Conservation (phyloP, 2,797 vertebrate genomes). For the Salmo trutta region DNA sequence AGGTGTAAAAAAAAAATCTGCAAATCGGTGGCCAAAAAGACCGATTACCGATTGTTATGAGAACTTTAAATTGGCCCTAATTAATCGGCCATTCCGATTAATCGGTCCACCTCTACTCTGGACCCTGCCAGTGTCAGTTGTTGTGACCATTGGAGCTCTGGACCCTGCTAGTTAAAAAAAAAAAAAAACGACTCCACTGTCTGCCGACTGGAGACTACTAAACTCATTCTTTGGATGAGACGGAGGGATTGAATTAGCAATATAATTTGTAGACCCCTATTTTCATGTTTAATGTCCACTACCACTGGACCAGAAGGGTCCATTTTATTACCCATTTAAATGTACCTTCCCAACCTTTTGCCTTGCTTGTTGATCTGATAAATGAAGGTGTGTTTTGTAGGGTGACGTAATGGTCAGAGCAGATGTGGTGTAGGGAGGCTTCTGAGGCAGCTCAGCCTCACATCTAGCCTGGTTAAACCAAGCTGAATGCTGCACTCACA, state of each 20-base stretch:
- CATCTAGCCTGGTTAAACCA: neutral
- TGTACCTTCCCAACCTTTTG: slow-evolving; percentile 24
- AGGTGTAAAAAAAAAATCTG: no score
- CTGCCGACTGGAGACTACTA: slow-evolving; percentile 39
- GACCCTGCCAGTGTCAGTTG: neutral
- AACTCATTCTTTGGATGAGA: slow-evolving; percentile 59
- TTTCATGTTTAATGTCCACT: slow-evolving; percentile 8
- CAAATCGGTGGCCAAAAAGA: no score
- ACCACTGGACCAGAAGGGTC: slow-evolving; percentile 25
- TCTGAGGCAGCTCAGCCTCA: slow-evolving; percentile 28
- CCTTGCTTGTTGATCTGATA: slow-evolving; percentile 12
- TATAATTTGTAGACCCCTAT: slow-evolving; percentile 51
- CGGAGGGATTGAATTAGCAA: slow-evolving; percentile 55
- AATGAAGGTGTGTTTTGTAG: slow-evolving; percentile 17
- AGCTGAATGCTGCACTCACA: neutral
- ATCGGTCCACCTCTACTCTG: no score
- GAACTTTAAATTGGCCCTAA: no score
- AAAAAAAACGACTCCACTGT: neutral
- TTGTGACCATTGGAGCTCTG: neutral
- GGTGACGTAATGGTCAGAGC: slow-evolving; percentile 19
- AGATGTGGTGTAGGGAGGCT: slow-evolving; percentile 4
- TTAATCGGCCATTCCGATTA: no score
- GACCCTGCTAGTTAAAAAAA: neutral
- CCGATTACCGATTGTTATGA: no score
- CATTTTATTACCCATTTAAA: slow-evolving; percentile 5